phyloP scores from a whole-genome alignment of 2,113 vertebrate genomes.

The Crotalus viridis region DNA sequence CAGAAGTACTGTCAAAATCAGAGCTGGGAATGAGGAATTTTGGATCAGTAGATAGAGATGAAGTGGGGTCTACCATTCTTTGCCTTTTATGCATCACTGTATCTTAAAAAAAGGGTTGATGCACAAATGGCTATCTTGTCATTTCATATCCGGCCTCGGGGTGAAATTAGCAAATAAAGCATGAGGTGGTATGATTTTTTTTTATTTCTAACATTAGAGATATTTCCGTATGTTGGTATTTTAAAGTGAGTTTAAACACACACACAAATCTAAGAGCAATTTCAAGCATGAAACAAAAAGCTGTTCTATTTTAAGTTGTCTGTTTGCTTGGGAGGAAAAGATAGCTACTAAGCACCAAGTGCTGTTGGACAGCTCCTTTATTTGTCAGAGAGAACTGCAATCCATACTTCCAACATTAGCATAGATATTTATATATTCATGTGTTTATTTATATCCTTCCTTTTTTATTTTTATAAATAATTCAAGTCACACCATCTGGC shows the following conservation, averaged over 20 bases:
- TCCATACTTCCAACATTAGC: not conserved
- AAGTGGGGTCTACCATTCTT: not conserved
- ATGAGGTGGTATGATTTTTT: too few relatives aligned
- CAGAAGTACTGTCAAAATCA: not conserved
- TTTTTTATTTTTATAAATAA: too few relatives aligned
- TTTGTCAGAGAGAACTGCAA: not conserved
- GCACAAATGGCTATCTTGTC: not conserved
- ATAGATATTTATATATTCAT: not conserved
- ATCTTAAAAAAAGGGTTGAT: not conserved
- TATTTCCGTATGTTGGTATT: not conserved
- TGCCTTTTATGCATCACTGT: not conserved
- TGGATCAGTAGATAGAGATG: not conserved
- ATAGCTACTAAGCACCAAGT: constrained; percentile 23
- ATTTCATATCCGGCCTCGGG: not conserved
- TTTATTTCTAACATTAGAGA: not conserved
- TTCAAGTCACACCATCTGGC: not conserved
- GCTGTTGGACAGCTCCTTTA: not conserved
- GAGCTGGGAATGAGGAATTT: not conserved
- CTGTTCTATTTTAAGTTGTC: not conserved
- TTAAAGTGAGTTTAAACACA: not conserved
- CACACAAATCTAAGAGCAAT: not conserved
- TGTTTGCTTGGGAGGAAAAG: not conserved
- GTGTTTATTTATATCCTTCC: too few relatives aligned
- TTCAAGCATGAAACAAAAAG: not conserved
- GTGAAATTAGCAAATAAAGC: not conserved